A percentile compares a stretch with the other conserved stretches of the same genome.
Conservation (phyloP, 2,888 invertebrate genomes). For the Eristalis pertinax region DNA sequence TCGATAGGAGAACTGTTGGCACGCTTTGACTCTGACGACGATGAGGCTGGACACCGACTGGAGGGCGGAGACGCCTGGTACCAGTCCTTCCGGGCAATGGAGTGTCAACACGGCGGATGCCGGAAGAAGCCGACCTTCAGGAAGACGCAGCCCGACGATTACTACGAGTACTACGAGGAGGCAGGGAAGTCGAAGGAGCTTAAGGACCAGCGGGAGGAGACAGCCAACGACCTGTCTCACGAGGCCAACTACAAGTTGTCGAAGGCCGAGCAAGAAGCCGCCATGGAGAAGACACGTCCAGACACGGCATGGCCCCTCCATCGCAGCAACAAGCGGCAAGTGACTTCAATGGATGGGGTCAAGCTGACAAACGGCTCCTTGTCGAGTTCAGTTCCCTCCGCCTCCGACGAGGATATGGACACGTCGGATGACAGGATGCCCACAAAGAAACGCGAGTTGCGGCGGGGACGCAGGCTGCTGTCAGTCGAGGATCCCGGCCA, state of each 20-base stretch:
- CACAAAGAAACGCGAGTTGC: not conserved
- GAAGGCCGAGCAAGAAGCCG: conserved; percentile 79
- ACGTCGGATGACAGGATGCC: conserved; percentile 54
- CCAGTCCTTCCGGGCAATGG: conserved; percentile 69
- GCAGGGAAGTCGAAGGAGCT: conserved; percentile 73
- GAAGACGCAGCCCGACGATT: conserved; percentile 40
- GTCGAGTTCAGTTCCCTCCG: no score
- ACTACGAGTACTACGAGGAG: conserved; percentile 72
- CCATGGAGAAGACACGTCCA: conserved; percentile 72
- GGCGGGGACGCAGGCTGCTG: no score
- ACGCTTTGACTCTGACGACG: conserved; percentile 70
- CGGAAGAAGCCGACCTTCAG: conserved; percentile 71
- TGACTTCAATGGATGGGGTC: conserved; percentile 78
- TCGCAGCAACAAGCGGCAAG: conserved; percentile 70
- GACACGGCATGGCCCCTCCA: conserved; percentile 39
- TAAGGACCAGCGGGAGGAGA: conserved; percentile 74
- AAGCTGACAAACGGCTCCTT: conserved; percentile 79
- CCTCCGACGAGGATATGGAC: no score
- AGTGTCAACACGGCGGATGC: conserved; percentile 53
- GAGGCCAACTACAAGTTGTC: conserved; percentile 81
- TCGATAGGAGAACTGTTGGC: conserved; percentile 75
- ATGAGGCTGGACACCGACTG: conserved; percentile 32
- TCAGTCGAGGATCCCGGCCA: conserved; percentile 33
- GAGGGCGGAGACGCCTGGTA: conserved; percentile 75
- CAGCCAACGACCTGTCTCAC: conserved; percentile 78